These are phyloP conservation scores for Sminthopsis crassicaudata DNA, from an alignment of 2,113 vertebrate genomes.

Conservation along the genomic window DNA sequence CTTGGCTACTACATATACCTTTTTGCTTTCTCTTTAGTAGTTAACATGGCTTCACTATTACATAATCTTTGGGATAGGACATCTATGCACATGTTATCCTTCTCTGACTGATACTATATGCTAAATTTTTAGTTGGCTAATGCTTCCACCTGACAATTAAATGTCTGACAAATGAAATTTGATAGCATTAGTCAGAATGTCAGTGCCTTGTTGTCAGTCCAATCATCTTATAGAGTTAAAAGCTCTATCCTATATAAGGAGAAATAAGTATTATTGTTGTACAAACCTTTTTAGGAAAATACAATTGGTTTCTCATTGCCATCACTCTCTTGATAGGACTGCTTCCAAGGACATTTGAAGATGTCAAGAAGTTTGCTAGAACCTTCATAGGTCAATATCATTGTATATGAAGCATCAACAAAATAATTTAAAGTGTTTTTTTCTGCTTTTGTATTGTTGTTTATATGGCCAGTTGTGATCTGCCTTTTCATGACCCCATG, in stretches of 20 bases:
- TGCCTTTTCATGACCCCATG: no score
- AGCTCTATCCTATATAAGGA: neutral
- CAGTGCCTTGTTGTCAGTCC: neutral
- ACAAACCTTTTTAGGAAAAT: neutral
- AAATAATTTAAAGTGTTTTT: neutral
- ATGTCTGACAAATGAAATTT: neutral
- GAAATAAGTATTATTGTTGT: neutral
- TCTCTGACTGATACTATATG: neutral
- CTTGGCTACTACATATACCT: neutral
- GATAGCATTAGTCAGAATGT: neutral
- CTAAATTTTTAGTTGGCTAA: neutral
- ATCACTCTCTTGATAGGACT: neutral
- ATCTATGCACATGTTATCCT: neutral
- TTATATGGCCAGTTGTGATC: no score
- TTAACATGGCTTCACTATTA: neutral
- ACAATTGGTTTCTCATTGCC: neutral
- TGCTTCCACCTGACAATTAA: neutral
- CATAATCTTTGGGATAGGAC: neutral
- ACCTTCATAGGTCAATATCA: neutral
- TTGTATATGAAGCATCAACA: neutral
- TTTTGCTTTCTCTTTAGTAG: neutral
- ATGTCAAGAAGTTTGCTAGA: neutral
- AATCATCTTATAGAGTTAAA: neutral
- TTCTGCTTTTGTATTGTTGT: neutral
- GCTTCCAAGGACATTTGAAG: neutral